Evolutionary conservation across 2,113 vertebrate species (phyloP), one percentile per base, ranked within the genome.

Genomic region (Hucho hucho): DNA sequence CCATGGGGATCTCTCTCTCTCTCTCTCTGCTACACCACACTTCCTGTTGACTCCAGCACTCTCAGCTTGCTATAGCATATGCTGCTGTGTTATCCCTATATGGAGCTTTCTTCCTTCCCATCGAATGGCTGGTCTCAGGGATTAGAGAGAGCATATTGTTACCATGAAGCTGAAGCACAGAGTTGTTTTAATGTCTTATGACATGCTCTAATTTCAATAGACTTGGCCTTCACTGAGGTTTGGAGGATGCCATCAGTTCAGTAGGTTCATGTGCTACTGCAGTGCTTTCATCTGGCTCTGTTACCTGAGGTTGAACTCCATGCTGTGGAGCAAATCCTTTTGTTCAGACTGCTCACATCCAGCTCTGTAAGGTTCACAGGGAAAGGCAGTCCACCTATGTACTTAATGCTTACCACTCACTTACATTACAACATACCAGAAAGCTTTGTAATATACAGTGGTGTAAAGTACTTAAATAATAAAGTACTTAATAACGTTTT

Each of bases 31-130:
- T 53, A 53, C 13, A 53, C 71, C 67, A 24, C 25, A 37, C 67
- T 77, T 75, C 74, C 74, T 53, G 58, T 58, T 59, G 75, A 64
- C 80, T 76, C 61, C 56, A 84, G 81, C 83, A 84, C 73, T 81
- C 72, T 71, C 49, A 64, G 25, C 73, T 69, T 66, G 32, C 32
- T 69, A 69, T 18, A 53, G 32, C 32, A 76, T 73, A 67, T 69
- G 76, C 79, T 63, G 64, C 79, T 63, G 64, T 69, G 64, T 74
- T 32, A 7, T 53, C 53, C 22, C 26, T 65, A 12, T 25, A 64
- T 16, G 24, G 25, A 65, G 26, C 26, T 25, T 65, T 7, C 58
- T 22, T 22, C n/a, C 58, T 61, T 56, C 18, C 18, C 53, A 14
- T 4, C 4, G 18, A 53, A 6, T 61, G 20, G 13, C 16, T 61